These are phyloP conservation scores for Drosophila anceps DNA, from an alignment of 2,888 invertebrate genomes.

Conservation along the genomic window DNA sequence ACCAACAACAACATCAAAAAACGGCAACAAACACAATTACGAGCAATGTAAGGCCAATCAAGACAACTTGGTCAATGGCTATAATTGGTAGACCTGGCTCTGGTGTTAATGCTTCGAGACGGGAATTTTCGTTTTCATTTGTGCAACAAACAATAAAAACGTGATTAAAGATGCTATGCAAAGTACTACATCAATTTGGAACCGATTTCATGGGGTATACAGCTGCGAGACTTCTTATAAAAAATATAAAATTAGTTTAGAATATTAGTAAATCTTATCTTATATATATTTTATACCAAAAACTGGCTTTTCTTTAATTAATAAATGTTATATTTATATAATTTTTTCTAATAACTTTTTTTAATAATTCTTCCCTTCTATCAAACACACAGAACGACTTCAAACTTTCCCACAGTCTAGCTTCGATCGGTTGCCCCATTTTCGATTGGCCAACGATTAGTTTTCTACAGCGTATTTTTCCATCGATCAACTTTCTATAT, in stretches of 20 bases:
- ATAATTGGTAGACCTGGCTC: slow-evolving; percentile 62
- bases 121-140: slow-evolving; percentile 63
- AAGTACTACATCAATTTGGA: slow-evolving; percentile 50
- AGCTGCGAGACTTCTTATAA: neutral
- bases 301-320: too few species aligned
- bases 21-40: slow-evolving; percentile 36
- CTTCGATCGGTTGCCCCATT: neutral
- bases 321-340: too few species aligned
- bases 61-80: slow-evolving; percentile 77
- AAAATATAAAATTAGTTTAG: neutral
- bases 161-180: slow-evolving; percentile 80
- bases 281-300: too few species aligned
- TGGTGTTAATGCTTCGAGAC: slow-evolving; percentile 49
- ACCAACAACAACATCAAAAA: slow-evolving; percentile 42
- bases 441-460: neutral
- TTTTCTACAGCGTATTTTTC: slow-evolving; percentile 35
- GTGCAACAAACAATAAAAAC: slow-evolving; percentile 78
- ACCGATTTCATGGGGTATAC: slow-evolving; percentile 23
- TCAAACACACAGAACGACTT: neutral
- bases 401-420: neutral
- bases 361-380: neutral
- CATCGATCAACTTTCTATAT: slow-evolving; percentile 31
- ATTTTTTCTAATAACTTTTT: too few species aligned
- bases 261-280: neutral
- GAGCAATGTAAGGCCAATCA: slow-evolving; percentile 77